Evolutionary conservation across 2,888 invertebrate genomes (phyloP).

Genomic region (Heliconius hortense): DNA sequence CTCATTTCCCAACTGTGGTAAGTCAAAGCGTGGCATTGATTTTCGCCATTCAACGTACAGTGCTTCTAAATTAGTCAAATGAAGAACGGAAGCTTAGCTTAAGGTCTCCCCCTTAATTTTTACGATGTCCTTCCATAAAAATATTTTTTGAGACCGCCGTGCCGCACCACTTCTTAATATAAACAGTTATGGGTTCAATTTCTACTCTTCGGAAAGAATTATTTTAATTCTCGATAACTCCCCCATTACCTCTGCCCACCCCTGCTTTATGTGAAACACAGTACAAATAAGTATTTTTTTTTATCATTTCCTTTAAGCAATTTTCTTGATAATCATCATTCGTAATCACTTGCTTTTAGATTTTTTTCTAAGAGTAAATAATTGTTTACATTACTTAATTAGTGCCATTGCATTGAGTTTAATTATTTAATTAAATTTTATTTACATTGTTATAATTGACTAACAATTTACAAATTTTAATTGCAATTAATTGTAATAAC

Average conservation of each 20-base stretch:
- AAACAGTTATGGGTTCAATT: too few relatives aligned
- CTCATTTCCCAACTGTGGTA: not conserved
- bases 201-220: too few relatives aligned
- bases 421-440: constrained; percentile 29
- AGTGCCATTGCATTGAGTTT: constrained; percentile 48
- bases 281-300: not conserved
- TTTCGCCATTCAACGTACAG: not conserved
- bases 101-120: too few relatives aligned
- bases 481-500: not conserved
- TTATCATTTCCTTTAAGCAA: not conserved
- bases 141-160: too few relatives aligned
- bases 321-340: constrained; percentile 7
- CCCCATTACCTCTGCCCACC: too few relatives aligned
- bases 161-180: too few relatives aligned
- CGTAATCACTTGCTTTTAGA: constrained; percentile 12
- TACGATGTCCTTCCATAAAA: too few relatives aligned
- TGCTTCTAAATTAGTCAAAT: not conserved
- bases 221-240: too few relatives aligned
- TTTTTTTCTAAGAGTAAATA: constrained; percentile 26
- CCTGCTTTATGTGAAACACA: not conserved
- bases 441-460: constrained; percentile 45
- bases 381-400: constrained; percentile 41
- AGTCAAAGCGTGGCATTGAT: not conserved
- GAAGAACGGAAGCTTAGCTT: not conserved
- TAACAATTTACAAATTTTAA: constrained; percentile 32